A percentile compares a stretch with the other conserved stretches of the same genome.
These are phyloP conservation scores for Drosophila kikkawai DNA, from an alignment of 1,140 invertebrate genomes.

Conservation along the genomic window DNA sequence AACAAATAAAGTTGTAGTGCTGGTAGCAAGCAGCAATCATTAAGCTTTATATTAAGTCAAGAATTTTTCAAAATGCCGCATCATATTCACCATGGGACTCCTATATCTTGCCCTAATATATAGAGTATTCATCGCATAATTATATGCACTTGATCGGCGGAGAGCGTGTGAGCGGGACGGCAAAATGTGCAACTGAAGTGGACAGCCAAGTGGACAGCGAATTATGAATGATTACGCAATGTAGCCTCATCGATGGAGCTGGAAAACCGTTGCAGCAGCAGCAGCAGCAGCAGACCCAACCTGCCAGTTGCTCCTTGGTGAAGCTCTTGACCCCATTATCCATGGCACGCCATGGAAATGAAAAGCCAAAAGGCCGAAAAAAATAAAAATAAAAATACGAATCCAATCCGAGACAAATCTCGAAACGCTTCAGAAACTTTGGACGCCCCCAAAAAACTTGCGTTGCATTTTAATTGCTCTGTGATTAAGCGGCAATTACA, in stretches of 20 bases:
- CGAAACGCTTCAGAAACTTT: conserved; percentile 52
- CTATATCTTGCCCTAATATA: neutral
- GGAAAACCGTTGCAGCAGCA: conserved; percentile 42
- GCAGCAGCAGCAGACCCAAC: conserved; percentile 35
- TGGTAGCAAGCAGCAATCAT: too few relatives aligned
- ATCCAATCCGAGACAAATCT: conserved; percentile 24
- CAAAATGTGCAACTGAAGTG: conserved; percentile 73
- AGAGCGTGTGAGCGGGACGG: conserved; percentile 31
- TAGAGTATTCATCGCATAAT: conserved; percentile 42
- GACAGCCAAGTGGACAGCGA: conserved; percentile 80
- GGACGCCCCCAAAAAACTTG: conserved; percentile 41
- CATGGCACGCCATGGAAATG: conserved; percentile 28
- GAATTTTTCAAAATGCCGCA: neutral
- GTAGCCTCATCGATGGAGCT: conserved; percentile 38
- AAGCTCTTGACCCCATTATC: conserved; percentile 75
- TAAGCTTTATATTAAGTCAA: neutral
- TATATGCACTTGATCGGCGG: conserved; percentile 51
- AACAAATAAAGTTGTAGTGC: too few relatives aligned
- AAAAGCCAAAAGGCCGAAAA: conserved; percentile 18
- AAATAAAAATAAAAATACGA: conserved; percentile 13
- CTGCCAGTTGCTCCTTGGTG: conserved; percentile 44
- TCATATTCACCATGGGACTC: neutral
- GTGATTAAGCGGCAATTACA: conserved; percentile 76
- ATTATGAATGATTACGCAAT: conserved; percentile 79
- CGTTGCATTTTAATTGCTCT: conserved; percentile 75